These are phyloP conservation scores for Trissolcus japonicus DNA, from an alignment of 2,888 invertebrate species.

Conservation along the genomic window DNA sequence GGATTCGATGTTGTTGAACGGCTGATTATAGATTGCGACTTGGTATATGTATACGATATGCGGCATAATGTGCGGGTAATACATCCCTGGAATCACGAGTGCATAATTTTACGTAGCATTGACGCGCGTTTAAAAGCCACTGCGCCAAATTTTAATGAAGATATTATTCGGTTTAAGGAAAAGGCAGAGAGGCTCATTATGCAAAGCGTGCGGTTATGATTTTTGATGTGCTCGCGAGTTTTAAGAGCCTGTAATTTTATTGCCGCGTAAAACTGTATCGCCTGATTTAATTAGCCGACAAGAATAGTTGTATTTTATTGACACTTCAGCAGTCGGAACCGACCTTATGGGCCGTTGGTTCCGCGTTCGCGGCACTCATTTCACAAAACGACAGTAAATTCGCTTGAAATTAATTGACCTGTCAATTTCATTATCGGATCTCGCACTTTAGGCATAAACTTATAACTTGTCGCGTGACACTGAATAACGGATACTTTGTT, in stretches of 20 bases:
- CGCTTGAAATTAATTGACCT: slow-evolving; percentile 1
- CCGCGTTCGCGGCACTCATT: neutral
- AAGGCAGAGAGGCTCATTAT: slow-evolving; percentile 27
- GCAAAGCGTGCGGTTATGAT: slow-evolving; percentile 40
- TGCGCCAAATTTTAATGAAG: slow-evolving; percentile 52
- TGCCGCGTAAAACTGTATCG: slow-evolving; percentile 36
- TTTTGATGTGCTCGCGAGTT: slow-evolving; percentile 41
- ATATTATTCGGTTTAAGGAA: slow-evolving; percentile 39
- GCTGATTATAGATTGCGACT: slow-evolving; percentile 39
- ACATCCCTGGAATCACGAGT: slow-evolving; percentile 37
- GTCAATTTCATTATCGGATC: neutral
- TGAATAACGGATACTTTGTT: too few relatives aligned
- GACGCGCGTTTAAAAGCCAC: slow-evolving; percentile 32
- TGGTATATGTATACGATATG: slow-evolving; percentile 5
- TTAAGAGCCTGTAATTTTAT: slow-evolving; percentile 46
- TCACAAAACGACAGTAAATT: neutral
- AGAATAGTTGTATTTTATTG: slow-evolving; percentile 21
- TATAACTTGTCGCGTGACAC: too few relatives aligned
- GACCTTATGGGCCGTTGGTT: slow-evolving; percentile 9
- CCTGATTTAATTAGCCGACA: slow-evolving; percentile 30
- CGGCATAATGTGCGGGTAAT: slow-evolving; percentile 38
- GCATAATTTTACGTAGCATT: slow-evolving; percentile 34
- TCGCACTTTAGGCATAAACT: neutral
- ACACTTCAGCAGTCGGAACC: slow-evolving; percentile 13
- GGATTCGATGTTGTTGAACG: slow-evolving; percentile 28